These are phyloP conservation scores for Acrocephalus kingi DNA, from an alignment of 2,113 vertebrate species.

Conservation along the genomic window DNA sequence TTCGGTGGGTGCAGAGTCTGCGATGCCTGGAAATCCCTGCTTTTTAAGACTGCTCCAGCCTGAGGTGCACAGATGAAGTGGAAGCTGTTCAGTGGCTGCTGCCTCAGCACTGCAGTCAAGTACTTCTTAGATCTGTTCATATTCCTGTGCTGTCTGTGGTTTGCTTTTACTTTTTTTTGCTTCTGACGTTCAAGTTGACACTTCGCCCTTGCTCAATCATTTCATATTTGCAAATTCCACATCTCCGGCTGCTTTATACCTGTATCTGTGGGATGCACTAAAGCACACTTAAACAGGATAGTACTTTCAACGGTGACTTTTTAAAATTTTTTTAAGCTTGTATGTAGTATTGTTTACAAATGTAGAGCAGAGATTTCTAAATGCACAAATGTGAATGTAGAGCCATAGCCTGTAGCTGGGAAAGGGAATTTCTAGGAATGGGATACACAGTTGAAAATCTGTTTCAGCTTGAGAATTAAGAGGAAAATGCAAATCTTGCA, in stretches of 20 bases:
- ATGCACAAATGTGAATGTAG: accelerated
- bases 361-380: not conserved
- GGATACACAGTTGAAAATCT: not conserved
- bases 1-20: not conserved
- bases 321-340: not conserved
- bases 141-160: not conserved
- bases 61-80: not conserved
- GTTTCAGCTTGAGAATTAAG: not conserved
- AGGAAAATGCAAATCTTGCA: not conserved
- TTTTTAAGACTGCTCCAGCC: not conserved
- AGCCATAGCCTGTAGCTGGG: not conserved
- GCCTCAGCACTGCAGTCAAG: not conserved
- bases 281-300: not conserved
- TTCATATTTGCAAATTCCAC: not conserved
- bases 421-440: not conserved
- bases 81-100: not conserved
- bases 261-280: not conserved
- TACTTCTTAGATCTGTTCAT: not conserved
- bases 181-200: not conserved
- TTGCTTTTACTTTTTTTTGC: not conserved
- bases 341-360: not conserved
- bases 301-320: not conserved
- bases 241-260: not conserved
- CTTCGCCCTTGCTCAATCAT: not conserved
- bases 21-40: not conserved